Percentiles rank a stretch among this genome's conserved stretches.
These are phyloP conservation scores for Osmoderma eremita DNA, from an alignment of 2,888 invertebrate species.

Conservation along the genomic window DNA sequence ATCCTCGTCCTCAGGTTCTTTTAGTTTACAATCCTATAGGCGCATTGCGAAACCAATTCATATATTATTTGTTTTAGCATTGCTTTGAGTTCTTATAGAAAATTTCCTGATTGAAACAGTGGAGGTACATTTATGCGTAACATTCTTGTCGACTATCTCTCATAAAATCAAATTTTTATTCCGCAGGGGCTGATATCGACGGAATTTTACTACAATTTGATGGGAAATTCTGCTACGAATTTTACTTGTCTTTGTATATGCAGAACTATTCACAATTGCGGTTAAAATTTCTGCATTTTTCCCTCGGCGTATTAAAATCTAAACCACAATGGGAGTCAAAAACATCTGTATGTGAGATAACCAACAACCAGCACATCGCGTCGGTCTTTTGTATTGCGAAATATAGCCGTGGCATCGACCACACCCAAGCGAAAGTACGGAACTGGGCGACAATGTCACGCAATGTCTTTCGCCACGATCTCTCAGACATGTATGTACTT, in stretches of 20 bases:
- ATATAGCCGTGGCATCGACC: slow-evolving; percentile 19
- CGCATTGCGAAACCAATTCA: not conserved
- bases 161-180: too few species aligned
- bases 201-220: too few species aligned
- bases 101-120: not conserved
- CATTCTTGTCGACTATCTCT: not conserved
- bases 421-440: slow-evolving; percentile 40
- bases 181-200: too few species aligned
- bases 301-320: not conserved
- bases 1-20: too few species aligned
- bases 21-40: too few species aligned
- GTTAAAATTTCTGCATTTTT: too few species aligned
- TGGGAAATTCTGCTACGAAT: too few species aligned
- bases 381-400: slow-evolving; percentile 8
- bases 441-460: slow-evolving; percentile 32
- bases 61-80: not conserved
- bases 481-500: not conserved
- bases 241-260: too few species aligned
- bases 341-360: too few species aligned
- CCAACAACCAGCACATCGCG: not conserved
- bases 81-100: not conserved
- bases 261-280: too few species aligned
- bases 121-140: not conserved
- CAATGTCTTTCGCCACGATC: slow-evolving; percentile 23
- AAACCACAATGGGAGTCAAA: too few species aligned